phyloP scores from a whole-genome alignment of 1,140 invertebrate species.

The Campoletis sonorensis region DNA sequence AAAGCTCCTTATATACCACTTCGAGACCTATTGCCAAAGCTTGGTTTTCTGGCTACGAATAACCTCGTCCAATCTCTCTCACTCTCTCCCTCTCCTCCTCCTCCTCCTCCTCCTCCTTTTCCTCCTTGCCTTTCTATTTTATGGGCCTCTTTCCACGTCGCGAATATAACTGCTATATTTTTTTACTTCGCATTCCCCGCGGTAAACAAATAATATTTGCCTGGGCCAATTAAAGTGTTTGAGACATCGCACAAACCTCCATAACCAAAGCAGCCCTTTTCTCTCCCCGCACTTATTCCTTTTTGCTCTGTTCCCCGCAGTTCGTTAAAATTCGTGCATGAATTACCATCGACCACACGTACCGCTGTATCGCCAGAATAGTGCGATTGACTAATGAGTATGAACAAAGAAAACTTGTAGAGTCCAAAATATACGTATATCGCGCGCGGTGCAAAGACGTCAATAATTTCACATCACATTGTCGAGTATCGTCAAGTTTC shows the following conservation, averaged over 20 bases:
- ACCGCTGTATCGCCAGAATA: background rate
- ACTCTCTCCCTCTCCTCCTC: too few species aligned
- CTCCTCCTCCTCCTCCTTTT: too few species aligned
- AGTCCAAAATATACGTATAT: background rate
- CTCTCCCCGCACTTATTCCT: background rate
- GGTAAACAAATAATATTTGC: slow-evolving; percentile 44
- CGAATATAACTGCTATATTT: background rate
- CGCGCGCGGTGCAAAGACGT: background rate
- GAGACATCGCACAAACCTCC: slow-evolving; percentile 1
- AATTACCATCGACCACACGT: background rate
- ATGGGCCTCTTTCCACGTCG: background rate
- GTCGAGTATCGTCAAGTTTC: background rate
- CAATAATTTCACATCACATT: background rate
- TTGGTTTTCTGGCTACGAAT: slow-evolving; percentile 30
- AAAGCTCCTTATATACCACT: slow-evolving; percentile 22
- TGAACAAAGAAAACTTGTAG: background rate
- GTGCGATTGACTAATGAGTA: background rate
- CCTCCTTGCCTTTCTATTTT: background rate
- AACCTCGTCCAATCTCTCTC: background rate
- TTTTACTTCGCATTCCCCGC: background rate
- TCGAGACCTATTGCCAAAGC: background rate
- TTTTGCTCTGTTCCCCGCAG: background rate
- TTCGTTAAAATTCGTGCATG: background rate
- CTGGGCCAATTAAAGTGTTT: slow-evolving; percentile 43
- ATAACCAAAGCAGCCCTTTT: background rate